Evolutionary conservation across 2,888 invertebrate genomes (phyloP), one percentile per base, ranked within the genome.

Genomic region (Nomada goodeniana): DNA sequence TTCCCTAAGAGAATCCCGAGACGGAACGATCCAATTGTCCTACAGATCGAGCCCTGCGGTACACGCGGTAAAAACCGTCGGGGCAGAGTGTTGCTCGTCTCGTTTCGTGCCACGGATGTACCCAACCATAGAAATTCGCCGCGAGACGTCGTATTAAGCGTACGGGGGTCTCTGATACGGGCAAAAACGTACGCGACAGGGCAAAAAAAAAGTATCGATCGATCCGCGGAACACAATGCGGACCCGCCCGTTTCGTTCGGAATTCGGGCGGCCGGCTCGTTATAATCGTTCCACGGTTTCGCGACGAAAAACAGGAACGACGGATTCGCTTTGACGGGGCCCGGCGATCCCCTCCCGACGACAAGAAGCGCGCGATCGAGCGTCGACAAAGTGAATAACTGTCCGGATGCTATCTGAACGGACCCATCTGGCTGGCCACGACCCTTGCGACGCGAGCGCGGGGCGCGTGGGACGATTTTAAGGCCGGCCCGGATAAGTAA

Each of bases 311-410:
- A 47, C 11, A 68, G 73, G 42, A n/a, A 29, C 18, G 44, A n/a
- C 29, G 67, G 50, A 71, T 60, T 67, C 36, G 29, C 71, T 72
- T 80, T 63, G 71, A 86, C 81, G 55, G 55, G 52, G 2, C 7
- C 20, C 60, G 67, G 68, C 68, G 74, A 86, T 82, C 79, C 64
- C 47, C 63, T 77, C 68, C 71, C 69, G 67, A 59, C 67, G 79
- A 76, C 76, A 76, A 83, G 82, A 72, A 73, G 60, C 77, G 75
- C 76, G 70, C 72, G 76, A 80, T 59, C 76, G 72, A 75, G 76
- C 71, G 71, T 80, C 64, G 79, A 87, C 87, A 85, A 82, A 82
- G 85, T 82, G 80, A 86, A 85, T 86, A 76, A 87, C 80, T 85
- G 87, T 82, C 79, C 42, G 61, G 60, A 42, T 23, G 57, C 61